Evolutionary conservation across 2,888 invertebrate genomes (phyloP).

Genomic region (Crematogaster levior): DNA sequence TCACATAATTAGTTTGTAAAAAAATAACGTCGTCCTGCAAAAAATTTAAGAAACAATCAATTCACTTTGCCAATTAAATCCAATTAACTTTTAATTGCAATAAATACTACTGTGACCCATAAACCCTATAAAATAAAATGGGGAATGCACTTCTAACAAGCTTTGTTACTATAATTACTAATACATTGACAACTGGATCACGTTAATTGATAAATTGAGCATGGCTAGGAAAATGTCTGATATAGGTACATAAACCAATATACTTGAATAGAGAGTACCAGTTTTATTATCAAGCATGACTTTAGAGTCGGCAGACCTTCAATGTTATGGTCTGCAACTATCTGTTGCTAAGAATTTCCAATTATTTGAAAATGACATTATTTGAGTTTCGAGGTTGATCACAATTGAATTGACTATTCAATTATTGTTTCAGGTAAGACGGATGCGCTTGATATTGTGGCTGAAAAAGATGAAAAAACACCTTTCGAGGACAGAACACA

Average conservation of each 20-base stretch:
- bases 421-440: conserved; percentile 56
- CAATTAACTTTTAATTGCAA: conserved; percentile 54
- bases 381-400: background rate
- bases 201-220: conserved; percentile 36
- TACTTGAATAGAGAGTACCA: background rate
- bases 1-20: conserved; percentile 3
- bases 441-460: conserved; percentile 65
- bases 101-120: conserved; percentile 48
- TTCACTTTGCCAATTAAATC: conserved; percentile 40
- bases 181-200: background rate
- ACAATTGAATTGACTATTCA: conserved; percentile 1
- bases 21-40: background rate
- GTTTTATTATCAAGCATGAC: background rate
- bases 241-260: background rate
- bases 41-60: conserved; percentile 11
- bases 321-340: background rate
- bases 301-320: background rate
- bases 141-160: conserved; percentile 31
- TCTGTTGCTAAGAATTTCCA: conserved; percentile 15
- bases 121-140: conserved; percentile 42
- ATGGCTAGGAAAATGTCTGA: background rate
- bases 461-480: conserved; percentile 68
- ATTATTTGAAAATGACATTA: background rate
- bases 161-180: conserved; percentile 12
- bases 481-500: conserved; percentile 64